Percentiles rank a stretch among this genome's conserved stretches.
These are phyloP conservation scores for Vicugna pacos DNA, from an alignment of 2,113 vertebrate species.

Conservation along the genomic window DNA sequence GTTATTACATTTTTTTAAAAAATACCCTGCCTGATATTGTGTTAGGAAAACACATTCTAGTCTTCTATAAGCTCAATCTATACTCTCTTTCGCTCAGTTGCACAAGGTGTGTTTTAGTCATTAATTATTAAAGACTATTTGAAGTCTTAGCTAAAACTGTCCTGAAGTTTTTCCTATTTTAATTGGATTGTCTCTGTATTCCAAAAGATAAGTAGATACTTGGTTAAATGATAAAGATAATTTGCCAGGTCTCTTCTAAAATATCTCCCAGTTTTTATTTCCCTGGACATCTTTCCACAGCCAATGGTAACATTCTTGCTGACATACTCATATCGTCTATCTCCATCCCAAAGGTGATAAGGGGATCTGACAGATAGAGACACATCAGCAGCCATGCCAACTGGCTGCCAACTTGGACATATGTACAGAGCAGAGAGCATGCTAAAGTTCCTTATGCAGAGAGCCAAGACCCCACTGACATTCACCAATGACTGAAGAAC, in stretches of 20 bases:
- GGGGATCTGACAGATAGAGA: conserved; percentile 79
- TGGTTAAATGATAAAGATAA: conserved; percentile 27
- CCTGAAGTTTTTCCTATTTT: background rate
- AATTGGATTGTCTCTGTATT: conserved; percentile 18
- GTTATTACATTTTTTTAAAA: background rate
- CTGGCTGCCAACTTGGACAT: conserved; percentile 79
- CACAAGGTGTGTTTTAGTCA: conserved; percentile 20
- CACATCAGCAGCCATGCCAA: conserved; percentile 75
- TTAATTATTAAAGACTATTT: conserved; percentile 33
- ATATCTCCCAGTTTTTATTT: conserved; percentile 62
- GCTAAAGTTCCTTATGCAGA: conserved; percentile 65
- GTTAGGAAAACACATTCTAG: background rate
- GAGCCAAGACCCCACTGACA: conserved; percentile 79
- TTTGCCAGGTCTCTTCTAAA: conserved; percentile 53
- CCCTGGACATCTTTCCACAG: conserved; percentile 20
- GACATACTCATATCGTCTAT: conserved; percentile 65
- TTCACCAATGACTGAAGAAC: conserved; percentile 78
- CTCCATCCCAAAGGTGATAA: conserved; percentile 73
- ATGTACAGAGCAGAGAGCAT: conserved; percentile 76
- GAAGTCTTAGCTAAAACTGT: background rate
- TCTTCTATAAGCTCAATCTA: background rate
- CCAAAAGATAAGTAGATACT: conserved; percentile 32
- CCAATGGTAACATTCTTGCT: conserved; percentile 71
- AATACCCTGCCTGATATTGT: background rate
- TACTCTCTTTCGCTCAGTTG: background rate